Conservation (phyloP, 2,888 invertebrate species). For the Dorcus parallelipipedus region DNA sequence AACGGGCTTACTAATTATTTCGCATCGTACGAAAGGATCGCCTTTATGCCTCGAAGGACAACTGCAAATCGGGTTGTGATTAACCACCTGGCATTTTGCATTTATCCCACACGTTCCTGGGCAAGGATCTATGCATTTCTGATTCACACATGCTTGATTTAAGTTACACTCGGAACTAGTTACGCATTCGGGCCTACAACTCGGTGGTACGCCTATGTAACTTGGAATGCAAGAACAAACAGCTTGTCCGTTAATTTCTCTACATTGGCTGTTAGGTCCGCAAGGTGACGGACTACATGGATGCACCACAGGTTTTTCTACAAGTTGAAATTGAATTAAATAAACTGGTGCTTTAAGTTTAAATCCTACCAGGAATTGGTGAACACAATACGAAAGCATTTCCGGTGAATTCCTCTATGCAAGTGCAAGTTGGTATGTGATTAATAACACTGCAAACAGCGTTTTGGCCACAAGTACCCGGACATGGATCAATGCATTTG, state of each 20-base stretch:
- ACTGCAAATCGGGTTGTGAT: constrained; percentile 58
- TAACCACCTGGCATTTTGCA: constrained; percentile 56
- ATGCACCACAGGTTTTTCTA: constrained; percentile 34
- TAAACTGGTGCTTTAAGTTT: not conserved
- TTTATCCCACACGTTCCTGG: constrained; percentile 55
- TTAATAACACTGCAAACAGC: constrained; percentile 71
- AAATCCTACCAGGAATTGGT: constrained; percentile 46
- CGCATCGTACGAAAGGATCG: constrained; percentile 67
- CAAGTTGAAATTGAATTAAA: not conserved
- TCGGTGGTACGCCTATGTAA: constrained; percentile 56
- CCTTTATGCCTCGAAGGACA: constrained; percentile 56
- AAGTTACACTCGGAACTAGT: constrained; percentile 56
- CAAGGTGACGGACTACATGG: constrained; percentile 57
- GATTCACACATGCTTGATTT: constrained; percentile 57
- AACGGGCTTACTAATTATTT: constrained; percentile 46
- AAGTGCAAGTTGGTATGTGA: constrained; percentile 68
- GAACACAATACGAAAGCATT: constrained; percentile 69
- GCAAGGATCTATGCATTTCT: constrained; percentile 61
- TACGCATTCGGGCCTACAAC: constrained; percentile 58
- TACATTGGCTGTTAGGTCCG: constrained; percentile 56
- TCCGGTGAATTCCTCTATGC: constrained; percentile 58
- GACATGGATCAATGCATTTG: constrained; percentile 71
- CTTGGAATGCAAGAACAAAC: constrained; percentile 57
- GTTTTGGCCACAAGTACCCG: constrained; percentile 67
- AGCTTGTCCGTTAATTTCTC: constrained; percentile 53